Evolutionary conservation across 2,113 vertebrate species (phyloP).

Genomic region (Bos taurus): ARS-UCD2.0 NC_037332.1:4242501-4243000

Average conservation of each 20-base stretch:
- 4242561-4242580: neutral
- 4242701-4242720: neutral
- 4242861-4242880: neutral
- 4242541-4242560: accelerated
- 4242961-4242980: neutral
- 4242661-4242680: neutral
- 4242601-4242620: neutral
- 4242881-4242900: neutral
- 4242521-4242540: neutral
- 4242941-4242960: neutral
- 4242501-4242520: neutral
- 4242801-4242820: neutral
- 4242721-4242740: neutral
- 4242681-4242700: neutral
- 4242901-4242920: neutral
- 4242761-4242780: neutral
- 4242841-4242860: neutral
- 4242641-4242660: neutral
- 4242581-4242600: neutral
- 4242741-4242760: neutral
- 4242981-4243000: neutral
- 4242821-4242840: neutral
- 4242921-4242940: neutral
- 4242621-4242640: neutral
- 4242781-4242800: accelerated